These are phyloP conservation scores for Lepas anatifera DNA, from an alignment of 2,888 invertebrate genomes.

Conservation along the genomic window DNA sequence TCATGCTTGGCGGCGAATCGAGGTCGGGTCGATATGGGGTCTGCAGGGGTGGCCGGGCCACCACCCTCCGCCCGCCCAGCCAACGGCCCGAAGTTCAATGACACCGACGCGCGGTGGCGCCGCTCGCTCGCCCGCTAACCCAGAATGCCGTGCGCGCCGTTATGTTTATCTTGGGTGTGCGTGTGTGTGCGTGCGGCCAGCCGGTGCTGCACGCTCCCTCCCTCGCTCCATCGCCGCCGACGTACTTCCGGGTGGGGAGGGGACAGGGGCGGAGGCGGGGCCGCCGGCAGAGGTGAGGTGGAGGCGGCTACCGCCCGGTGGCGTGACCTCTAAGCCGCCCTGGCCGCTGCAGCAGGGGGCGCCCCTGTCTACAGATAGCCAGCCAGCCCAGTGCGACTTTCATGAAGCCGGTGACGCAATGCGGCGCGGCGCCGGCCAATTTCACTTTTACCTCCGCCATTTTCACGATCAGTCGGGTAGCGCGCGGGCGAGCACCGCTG, in stretches of 20 bases:
- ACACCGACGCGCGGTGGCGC: no score
- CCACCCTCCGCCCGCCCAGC: conserved; percentile 6
- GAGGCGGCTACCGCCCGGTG: neutral
- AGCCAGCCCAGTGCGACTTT: neutral
- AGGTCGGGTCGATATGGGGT: neutral
- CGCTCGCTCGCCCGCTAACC: neutral
- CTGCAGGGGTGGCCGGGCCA: neutral
- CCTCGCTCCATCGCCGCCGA: no score
- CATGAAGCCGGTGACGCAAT: conserved; percentile 1
- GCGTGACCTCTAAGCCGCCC: conserved; percentile 7
- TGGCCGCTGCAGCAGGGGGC: neutral
- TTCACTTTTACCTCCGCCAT: conserved; percentile 12
- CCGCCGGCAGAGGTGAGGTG: neutral
- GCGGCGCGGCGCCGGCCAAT: neutral
- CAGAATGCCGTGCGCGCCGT: conserved; percentile 6
- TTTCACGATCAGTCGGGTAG: neutral
- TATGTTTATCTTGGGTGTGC: conserved; percentile 12
- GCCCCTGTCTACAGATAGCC: neutral
- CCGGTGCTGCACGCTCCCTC: no score
- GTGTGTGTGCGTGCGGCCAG: neutral
- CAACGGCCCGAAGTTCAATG: conserved; percentile 11
- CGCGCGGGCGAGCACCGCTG: neutral
- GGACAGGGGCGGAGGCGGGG: neutral
- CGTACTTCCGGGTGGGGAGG: neutral
- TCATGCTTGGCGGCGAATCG: neutral